A percentile compares a stretch with the other conserved stretches of the same genome.
Evolutionary conservation across 2,113 vertebrate species (phyloP).

Genomic region (Piprites chloris): DNA sequence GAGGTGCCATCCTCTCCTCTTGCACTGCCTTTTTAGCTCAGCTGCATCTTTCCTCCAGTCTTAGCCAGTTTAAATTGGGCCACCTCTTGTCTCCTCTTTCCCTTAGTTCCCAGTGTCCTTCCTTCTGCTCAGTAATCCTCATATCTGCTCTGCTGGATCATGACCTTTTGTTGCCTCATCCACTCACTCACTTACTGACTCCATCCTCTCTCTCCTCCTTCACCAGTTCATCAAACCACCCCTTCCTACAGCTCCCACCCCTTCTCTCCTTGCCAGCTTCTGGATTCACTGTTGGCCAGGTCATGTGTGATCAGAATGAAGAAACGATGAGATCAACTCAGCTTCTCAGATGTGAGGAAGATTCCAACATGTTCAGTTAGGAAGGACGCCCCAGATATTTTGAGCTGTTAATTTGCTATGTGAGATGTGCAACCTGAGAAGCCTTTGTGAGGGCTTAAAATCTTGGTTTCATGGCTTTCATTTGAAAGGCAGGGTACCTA

Average conservation of each 20-base stretch:
- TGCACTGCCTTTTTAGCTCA: neutral
- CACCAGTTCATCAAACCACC: neutral
- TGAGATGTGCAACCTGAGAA: neutral
- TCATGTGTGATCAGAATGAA: accelerated
- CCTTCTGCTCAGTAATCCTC: neutral
- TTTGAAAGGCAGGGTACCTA: neutral
- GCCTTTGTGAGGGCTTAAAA: neutral
- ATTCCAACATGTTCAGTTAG: neutral
- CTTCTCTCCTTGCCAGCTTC: neutral
- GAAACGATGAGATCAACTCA: neutral
- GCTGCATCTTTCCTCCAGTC: neutral
- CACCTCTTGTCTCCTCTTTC: neutral
- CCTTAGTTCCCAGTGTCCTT: neutral
- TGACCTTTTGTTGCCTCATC: neutral
- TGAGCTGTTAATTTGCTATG: neutral
- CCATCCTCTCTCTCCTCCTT: neutral
- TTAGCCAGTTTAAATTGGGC: neutral
- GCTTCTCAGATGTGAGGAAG: neutral
- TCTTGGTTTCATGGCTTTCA: neutral
- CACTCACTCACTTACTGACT: neutral
- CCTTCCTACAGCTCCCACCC: neutral
- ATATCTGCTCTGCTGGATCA: neutral
- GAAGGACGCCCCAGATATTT: neutral
- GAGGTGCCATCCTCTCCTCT: neutral
- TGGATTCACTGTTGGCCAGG: neutral